These are phyloP conservation scores for Neoniphon sammara DNA, from an alignment of 2,797 vertebrate species.

Conservation along the genomic window DNA sequence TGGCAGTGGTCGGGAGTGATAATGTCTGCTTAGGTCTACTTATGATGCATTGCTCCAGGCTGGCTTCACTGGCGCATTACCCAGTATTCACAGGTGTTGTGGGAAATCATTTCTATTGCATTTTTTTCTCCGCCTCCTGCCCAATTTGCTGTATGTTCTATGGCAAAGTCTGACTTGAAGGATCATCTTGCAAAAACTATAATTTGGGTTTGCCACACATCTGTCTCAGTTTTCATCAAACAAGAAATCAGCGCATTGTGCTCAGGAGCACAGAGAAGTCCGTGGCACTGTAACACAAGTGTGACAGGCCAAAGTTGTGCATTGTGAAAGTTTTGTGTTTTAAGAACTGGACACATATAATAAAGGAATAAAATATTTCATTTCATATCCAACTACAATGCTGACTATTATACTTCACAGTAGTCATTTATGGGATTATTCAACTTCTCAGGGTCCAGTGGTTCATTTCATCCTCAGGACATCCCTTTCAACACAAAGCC, in stretches of 20 bases:
- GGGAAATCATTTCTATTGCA: slow-evolving; percentile 60
- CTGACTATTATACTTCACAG: slow-evolving; percentile 1
- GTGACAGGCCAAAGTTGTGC: slow-evolving; percentile 10
- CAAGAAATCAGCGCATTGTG: slow-evolving; percentile 33
- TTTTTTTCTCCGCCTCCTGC: slow-evolving; percentile 48
- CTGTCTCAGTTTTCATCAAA: slow-evolving; percentile 6
- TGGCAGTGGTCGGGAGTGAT: slow-evolving; percentile 56
- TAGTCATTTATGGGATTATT: slow-evolving; percentile 25
- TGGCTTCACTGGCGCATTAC: slow-evolving; percentile 43
- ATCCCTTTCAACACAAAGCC: slow-evolving; percentile 66
- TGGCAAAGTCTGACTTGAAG: slow-evolving; percentile 29
- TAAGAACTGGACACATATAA: not conserved
- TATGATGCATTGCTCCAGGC: slow-evolving; percentile 61
- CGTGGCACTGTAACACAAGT: not conserved
- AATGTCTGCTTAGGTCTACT: slow-evolving; percentile 57
- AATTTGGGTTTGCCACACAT: slow-evolving; percentile 17
- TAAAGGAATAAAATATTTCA: slow-evolving; percentile 7
- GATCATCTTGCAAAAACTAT: slow-evolving; percentile 19
- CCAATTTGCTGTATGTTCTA: slow-evolving; percentile 42
- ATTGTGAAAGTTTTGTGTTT: not conserved
- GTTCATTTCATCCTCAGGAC: slow-evolving; percentile 57
- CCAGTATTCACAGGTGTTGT: slow-evolving; percentile 66
- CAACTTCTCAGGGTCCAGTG: slow-evolving; percentile 37
- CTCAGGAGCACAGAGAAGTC: slow-evolving; percentile 24
- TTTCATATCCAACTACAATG: slow-evolving; percentile 1